phyloP scores from a whole-genome alignment of 2,888 invertebrate species.

The Tetragnatha montana region DNA sequence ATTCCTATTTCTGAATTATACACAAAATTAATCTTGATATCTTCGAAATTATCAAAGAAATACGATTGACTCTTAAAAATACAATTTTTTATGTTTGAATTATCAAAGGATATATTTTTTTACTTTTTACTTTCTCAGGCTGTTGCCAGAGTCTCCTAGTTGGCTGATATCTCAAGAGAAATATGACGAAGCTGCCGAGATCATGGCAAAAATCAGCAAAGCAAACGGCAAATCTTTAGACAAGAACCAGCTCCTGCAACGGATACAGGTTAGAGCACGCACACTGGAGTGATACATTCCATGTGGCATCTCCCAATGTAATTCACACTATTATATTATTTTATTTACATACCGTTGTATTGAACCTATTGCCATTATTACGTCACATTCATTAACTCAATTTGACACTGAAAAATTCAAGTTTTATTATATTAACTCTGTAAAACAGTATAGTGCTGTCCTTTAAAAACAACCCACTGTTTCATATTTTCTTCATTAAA shows the following conservation, averaged over 20 bases:
- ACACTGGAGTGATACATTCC: not conserved
- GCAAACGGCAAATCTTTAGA: slow-evolving; percentile 43
- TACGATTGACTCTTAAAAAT: not conserved
- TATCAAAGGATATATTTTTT: slow-evolving; percentile 47
- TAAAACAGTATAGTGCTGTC: too few species aligned
- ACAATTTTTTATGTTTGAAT: not conserved
- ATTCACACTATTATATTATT: not conserved
- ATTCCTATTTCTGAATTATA: not conserved
- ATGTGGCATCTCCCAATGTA: not conserved
- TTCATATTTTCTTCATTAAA: too few species aligned
- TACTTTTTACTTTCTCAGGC: slow-evolving; percentile 71
- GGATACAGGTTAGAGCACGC: slow-evolving; percentile 38
- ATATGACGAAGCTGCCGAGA: slow-evolving; percentile 70
- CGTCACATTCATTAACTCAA: too few species aligned
- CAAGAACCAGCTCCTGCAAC: slow-evolving; percentile 40
- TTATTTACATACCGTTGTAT: too few species aligned
- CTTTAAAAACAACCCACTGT: too few species aligned
- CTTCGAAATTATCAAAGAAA: not conserved
- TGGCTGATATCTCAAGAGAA: slow-evolving; percentile 73
- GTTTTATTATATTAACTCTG: too few species aligned
- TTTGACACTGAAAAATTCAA: too few species aligned
- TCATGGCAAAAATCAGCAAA: slow-evolving; percentile 63
- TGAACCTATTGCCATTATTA: too few species aligned
- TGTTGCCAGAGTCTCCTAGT: slow-evolving; percentile 73
- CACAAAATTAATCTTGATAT: not conserved